phyloP scores from a whole-genome alignment of 2,113 vertebrate species.

The Dasyornis broadbenti region DNA sequence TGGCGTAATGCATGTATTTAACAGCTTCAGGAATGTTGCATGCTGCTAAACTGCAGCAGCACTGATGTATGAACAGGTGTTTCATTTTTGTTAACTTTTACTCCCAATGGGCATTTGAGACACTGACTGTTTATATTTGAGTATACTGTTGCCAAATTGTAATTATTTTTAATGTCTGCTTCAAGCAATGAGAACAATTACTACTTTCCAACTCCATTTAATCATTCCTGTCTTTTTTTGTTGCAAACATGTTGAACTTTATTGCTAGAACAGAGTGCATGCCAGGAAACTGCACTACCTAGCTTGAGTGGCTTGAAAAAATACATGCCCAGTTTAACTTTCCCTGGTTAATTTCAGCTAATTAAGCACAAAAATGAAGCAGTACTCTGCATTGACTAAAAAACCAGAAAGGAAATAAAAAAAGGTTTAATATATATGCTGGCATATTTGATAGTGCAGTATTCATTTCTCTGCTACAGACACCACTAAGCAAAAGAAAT shows the following conservation, averaged over 20 bases:
- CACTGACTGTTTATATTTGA: constrained; percentile 46
- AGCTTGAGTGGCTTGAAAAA: neutral
- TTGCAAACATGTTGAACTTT: neutral
- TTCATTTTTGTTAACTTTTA: constrained; percentile 64
- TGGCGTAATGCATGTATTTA: constrained; percentile 33
- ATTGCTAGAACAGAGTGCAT: neutral
- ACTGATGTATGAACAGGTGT: constrained; percentile 64
- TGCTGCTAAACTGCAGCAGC: constrained; percentile 12
- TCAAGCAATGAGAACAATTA: constrained; percentile 48
- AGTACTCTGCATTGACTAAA: neutral
- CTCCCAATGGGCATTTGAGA: constrained; percentile 50
- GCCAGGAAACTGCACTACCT: neutral
- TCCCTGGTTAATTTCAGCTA: neutral
- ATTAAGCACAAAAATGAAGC: neutral
- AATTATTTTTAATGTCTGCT: constrained; percentile 60
- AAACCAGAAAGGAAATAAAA: neutral
- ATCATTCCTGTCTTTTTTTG: neutral
- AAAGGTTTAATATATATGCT: neutral
- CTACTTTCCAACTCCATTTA: neutral
- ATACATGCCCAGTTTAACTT: neutral
- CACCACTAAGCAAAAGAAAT: neutral
- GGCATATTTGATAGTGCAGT: neutral
- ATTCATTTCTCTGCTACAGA: neutral
- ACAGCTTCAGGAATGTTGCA: constrained; percentile 50
- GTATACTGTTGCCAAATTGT: constrained; percentile 48